Evolutionary conservation across 2,113 vertebrate genomes (phyloP), one percentile per base, ranked within the genome.

Genomic region (Vimba vimba): DNA sequence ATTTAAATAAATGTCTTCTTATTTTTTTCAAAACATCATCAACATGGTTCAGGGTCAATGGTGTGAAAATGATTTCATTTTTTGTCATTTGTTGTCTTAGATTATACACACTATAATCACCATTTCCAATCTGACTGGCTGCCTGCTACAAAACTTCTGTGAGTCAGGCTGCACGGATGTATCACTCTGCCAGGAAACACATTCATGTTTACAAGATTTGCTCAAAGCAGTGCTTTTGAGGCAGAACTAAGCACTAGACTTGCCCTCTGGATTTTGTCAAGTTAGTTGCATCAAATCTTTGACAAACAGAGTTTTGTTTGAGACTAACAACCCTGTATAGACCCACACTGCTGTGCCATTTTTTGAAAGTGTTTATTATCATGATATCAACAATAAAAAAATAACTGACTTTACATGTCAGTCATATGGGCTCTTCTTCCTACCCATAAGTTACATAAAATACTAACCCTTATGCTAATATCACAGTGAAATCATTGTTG

Each of bases 221-320:
- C 71, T 75, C 71, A 75, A 75, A 75, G n/a, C 11, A 47, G 71
- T 75, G 71, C 71, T 75, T 75, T 47, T 75, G 71, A 75, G 43
- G 71, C 71, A 75, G 43, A 47, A 75, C 71, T 75, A 47, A 75
- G 45, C 71, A 27, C 43, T 47, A 75, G 43, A 47, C 25, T 74
- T 75, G 71, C 71, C 43, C 71, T 75, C n/a, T 47, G 71, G 43
- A 75, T 75, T 75, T 75, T 47, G 12, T 75, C 71, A 47, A 75
- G 71, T 47, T 3, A 25, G 23, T 47, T 23, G 3, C 39, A 75
- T 47, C 12, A 47, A 47, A 47, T 75, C 43, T 75, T 25, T 75
- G 71, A 74, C 43, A 74, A 10, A 73, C 1, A 45, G 71, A 74
- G 43, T 47, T 75, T 62, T 25, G 43, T 12, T 74, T 47, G 12